Percentiles rank a stretch among this genome's conserved stretches.
phyloP scores from a whole-genome alignment of 1,140 invertebrate genomes.

The Stegodyphus mimosarum region DNA sequence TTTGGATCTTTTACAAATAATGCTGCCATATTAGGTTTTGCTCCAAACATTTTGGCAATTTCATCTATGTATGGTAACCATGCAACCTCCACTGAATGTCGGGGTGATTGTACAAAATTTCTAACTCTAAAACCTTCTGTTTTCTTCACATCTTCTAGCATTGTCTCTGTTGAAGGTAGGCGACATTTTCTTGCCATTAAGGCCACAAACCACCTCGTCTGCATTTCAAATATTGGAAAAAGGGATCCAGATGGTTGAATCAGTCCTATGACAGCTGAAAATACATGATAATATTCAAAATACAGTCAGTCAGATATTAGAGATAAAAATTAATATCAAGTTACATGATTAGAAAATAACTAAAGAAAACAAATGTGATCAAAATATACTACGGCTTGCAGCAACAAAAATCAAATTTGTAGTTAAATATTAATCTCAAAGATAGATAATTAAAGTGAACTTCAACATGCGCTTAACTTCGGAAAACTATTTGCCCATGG shows the following conservation, averaged over 20 bases:
- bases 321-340: too few relatives aligned
- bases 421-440: too few relatives aligned
- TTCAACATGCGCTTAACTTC: too few relatives aligned
- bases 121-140: constrained; percentile 60
- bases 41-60: constrained; percentile 67
- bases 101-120: constrained; percentile 59
- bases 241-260: constrained; percentile 71
- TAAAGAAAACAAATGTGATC: too few relatives aligned
- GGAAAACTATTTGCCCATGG: too few relatives aligned
- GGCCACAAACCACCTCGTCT: constrained; percentile 62
- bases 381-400: too few relatives aligned
- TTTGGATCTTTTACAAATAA: constrained; percentile 66
- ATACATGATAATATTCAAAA: background rate
- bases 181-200: constrained; percentile 59
- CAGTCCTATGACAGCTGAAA: constrained; percentile 70
- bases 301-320: too few relatives aligned
- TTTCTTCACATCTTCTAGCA: constrained; percentile 49
- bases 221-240: constrained; percentile 71
- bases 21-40: constrained; percentile 66
- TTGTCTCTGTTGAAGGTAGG: constrained; percentile 58
- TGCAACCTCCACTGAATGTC: constrained; percentile 67
- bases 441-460: too few relatives aligned
- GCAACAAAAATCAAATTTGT: too few relatives aligned
- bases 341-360: too few relatives aligned
- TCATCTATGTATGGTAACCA: constrained; percentile 66